Percentiles rank a stretch among this genome's conserved stretches.
These are phyloP conservation scores for Acronicta psi DNA, from an alignment of 2,888 invertebrate species.

Conservation along the genomic window DNA sequence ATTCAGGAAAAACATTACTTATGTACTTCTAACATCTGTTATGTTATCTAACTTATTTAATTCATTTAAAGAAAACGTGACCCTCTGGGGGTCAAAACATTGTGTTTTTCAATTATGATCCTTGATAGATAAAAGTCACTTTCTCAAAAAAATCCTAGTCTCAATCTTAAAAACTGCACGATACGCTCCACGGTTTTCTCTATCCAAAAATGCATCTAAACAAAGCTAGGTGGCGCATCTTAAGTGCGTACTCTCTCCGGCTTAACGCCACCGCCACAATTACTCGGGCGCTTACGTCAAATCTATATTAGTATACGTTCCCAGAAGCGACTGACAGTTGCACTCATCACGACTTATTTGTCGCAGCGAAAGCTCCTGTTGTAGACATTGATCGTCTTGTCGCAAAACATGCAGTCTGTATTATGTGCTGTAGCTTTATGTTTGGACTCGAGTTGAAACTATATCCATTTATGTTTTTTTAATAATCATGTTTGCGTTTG, in stretches of 20 bases:
- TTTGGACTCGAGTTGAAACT: neutral
- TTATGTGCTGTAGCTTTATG: neutral
- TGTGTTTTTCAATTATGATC: too few species aligned
- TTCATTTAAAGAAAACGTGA: too few species aligned
- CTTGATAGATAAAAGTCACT: too few species aligned
- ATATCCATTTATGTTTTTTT: neutral
- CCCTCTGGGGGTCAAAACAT: too few species aligned
- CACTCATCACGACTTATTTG: constrained; percentile 40
- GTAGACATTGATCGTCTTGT: neutral
- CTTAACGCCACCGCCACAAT: constrained; percentile 35
- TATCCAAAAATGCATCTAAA: constrained; percentile 76
- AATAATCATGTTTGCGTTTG: too few species aligned
- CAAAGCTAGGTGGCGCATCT: constrained; percentile 75
- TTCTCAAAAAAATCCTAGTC: too few species aligned
- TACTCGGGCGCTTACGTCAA: constrained; percentile 53
- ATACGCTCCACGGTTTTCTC: constrained; percentile 57
- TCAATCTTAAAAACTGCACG: too few species aligned
- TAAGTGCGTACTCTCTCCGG: constrained; percentile 73
- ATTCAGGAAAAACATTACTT: too few species aligned
- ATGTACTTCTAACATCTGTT: too few species aligned
- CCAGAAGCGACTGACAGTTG: constrained; percentile 40
- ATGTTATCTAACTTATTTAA: too few species aligned
- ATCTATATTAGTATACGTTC: constrained; percentile 52
- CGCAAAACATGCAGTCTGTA: neutral
- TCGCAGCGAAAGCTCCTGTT: constrained; percentile 31